Conservation (phyloP, 1,140 invertebrate species). For the Orius insidiosus region DNA sequence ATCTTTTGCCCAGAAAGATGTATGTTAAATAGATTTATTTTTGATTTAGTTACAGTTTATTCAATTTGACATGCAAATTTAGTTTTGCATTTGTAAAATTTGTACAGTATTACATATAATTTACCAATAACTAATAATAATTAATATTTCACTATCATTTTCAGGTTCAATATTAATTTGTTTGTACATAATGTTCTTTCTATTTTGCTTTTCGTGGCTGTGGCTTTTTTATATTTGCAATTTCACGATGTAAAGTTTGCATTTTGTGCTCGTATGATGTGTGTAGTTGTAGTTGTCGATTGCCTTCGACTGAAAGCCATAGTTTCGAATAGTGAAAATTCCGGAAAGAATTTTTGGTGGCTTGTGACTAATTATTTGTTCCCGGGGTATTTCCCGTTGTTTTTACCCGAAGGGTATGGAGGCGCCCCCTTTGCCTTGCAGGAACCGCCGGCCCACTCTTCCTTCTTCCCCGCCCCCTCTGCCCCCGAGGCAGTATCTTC, state of each 20-base stretch:
- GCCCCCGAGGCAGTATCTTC: constrained; percentile 20
- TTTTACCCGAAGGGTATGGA: constrained; percentile 9
- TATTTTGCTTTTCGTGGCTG: constrained; percentile 3
- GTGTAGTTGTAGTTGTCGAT: not conserved
- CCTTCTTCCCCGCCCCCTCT: constrained; percentile 25
- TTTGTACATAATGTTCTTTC: not conserved
- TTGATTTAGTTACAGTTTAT: no score
- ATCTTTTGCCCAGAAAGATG: no score
- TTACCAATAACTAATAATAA: not conserved
- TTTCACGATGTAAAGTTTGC: not conserved
- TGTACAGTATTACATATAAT: no score
- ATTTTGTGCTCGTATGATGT: not conserved
- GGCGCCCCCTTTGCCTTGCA: constrained; percentile 9
- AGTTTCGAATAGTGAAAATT: not conserved
- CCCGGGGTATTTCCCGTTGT: not conserved
- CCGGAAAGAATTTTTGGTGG: constrained; percentile 2
- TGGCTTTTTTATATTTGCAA: constrained; percentile 1
- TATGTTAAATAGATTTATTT: no score
- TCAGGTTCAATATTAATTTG: not conserved
- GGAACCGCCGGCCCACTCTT: constrained; percentile 16
- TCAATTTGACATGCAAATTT: no score
- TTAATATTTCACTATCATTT: not conserved
- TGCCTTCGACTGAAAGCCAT: not conserved
- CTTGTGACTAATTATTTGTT: constrained; percentile 9
- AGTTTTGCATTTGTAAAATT: no score